These are phyloP conservation scores for Heteromyza rotundicornis DNA, from an alignment of 2,888 invertebrate genomes.

Conservation along the genomic window DNA sequence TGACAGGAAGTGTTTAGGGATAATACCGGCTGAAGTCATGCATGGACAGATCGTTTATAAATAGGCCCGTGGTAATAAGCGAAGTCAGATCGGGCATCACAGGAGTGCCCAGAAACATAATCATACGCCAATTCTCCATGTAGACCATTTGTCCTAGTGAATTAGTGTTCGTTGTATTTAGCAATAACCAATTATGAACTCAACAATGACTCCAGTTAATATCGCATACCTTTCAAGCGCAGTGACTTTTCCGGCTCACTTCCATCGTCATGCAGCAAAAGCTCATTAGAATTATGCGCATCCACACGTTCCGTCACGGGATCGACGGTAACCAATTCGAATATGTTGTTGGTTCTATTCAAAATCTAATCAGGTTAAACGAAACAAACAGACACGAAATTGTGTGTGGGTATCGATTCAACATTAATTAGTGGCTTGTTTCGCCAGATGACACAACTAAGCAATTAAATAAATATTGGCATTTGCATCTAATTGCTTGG, in stretches of 20 bases:
- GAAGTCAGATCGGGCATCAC: conserved; percentile 95
- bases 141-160: conserved; percentile 93
- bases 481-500: background rate
- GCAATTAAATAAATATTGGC: background rate
- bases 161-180: background rate
- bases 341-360: conserved; percentile 95
- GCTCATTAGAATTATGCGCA: conserved; percentile 65
- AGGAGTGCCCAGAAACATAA: conserved; percentile 95
- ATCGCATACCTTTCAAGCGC: conserved; percentile 77
- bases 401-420: background rate
- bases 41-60: conserved; percentile 98
- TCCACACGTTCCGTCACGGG: conserved; percentile 76
- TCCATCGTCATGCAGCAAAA: conserved; percentile 67
- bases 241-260: conserved; percentile 76
- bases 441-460: too few species aligned
- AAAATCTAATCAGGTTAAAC: conserved; percentile 72
- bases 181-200: background rate
- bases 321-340: conserved; percentile 90
- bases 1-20: background rate
- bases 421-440: background rate
- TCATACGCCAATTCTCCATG: conserved; percentile 98
- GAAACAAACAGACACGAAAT: conserved; percentile 19
- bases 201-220: background rate
- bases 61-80: conserved; percentile 89
- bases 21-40: conserved; percentile 93